Evolutionary conservation across 2,113 vertebrate genomes (phyloP), one percentile per base, ranked within the genome.

Genomic region (Seriola aureovittata): DNA sequence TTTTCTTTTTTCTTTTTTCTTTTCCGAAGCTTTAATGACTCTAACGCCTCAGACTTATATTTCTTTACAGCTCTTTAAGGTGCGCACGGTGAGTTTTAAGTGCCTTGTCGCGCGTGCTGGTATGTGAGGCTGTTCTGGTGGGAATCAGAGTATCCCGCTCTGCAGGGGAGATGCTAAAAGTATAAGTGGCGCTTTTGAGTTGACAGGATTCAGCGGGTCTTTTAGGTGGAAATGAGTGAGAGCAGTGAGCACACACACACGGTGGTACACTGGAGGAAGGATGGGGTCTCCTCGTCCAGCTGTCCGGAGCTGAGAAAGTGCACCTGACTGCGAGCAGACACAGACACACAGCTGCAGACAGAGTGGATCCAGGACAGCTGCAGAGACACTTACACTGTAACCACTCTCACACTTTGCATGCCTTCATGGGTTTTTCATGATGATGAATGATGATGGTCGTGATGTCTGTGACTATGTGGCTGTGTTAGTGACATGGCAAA

Each of bases 261-360:
- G 40, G 40, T 10, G 40, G 40, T 10, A 42, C 8, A 42, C 8
- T 11, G 40, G 40, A 42, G 40, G 8, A 9, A 9, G 3, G 40
- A 42, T 36, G 34, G 34, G 6, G 71, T 52, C 48, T 71, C 58
- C 50, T 63, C 63, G 36, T 73, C 34, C 55, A 85, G 78, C 88
- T 81, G 88, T 75, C 81, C 72, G 62, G 72, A 62, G 64, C 67
- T 7, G 63, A 69, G 71, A 72, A 67, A 75, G 78, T 67, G 73
- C 54, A 10, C 7, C 54, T 52, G 50, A 34, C 11, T n/a, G 64
- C 29, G 34, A 21, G 44, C 40, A 46, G 59, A 69, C 29, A 29
- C 29, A 29, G 2, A 29, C 52, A n/a, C 40, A 17, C 76, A 57
- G 70, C 38, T 71, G 34, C 72, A 62, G 68, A 60, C 66, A 50